Base-by-base conservation (phyloP, 2,113 vertebrate genomes). In the Isurus oxyrinchus region DNA sequence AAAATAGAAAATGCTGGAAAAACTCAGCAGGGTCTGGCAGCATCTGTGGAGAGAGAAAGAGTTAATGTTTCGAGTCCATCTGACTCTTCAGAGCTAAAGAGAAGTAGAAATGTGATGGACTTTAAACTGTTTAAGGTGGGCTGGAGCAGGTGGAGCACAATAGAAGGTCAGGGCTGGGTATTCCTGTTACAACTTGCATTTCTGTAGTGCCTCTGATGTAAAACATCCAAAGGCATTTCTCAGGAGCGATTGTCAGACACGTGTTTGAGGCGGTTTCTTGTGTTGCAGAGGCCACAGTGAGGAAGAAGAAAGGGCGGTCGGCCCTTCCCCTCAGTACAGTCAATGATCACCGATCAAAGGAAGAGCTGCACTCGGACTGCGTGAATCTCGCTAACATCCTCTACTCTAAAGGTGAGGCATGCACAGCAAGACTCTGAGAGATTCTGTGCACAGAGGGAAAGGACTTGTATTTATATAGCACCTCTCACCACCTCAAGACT, bases 271-370 rank as follows among this genome's bases (percentile, higher is more conserved):
- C 3, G 5, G 11, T 11, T 31, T 0, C 2, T 53, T 72, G 67
- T 53, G 97, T 96, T 97, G 21, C 96, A 97, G 98, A 98, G 96
- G 93, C 97, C 31, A 96, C 97, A 49, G 61, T 97, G 97, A 99
- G 99, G 97, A 99, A 98, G 97, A 99, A 98, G 97, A 99, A 99
- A 96, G 97, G 98, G 96, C 98, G 99, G 81, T 99, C 99, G 94
- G 97, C 99, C 97, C 97, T 99, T 44, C 99, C 99, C 0, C 95
- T 99, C 97, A 99, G 98, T 67, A 98, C 98, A 0, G 98, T 98
- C 97, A 98, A 99, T 98, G 99, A 99, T 97, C 99, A 99, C 91
- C 98, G 98, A 79, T 98, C 99, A 94, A 99, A 98, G 97, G 99
- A 99, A 4, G 98, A 99, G 76, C 98, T 99, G 96, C 98, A 99